Evolutionary conservation across 2,113 vertebrate species (phyloP).

Genomic region (Todiramphus chloris): DNA sequence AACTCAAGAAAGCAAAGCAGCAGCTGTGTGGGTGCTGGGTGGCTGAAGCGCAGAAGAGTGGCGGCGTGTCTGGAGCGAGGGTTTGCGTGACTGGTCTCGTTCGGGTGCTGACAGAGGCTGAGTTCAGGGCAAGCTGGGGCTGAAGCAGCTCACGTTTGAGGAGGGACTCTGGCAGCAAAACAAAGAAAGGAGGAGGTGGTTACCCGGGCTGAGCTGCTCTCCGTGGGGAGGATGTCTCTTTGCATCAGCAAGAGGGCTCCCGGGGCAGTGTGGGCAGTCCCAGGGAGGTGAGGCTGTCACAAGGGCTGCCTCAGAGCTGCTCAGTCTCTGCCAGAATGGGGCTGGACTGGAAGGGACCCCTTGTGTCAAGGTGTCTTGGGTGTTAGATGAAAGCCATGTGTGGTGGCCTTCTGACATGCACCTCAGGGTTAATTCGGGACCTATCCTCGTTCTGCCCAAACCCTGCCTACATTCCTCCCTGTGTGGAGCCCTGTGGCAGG

Average conservation of each 20-base stretch:
- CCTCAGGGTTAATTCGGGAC: background rate
- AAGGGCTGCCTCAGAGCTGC: background rate
- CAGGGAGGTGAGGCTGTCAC: background rate
- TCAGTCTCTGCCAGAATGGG: background rate
- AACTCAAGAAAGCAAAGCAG: no score
- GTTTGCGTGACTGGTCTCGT: rapidly evolving
- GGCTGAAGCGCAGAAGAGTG: rapidly evolving
- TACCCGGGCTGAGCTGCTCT: background rate
- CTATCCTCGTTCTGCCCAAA: background rate
- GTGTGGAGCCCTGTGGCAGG: background rate
- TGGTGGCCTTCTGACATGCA: background rate
- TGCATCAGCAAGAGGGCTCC: background rate
- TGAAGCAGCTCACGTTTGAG: background rate
- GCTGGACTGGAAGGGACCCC: background rate
- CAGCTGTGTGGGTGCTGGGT: rapidly evolving
- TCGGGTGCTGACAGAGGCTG: background rate
- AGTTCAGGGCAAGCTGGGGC: background rate
- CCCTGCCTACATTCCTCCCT: background rate
- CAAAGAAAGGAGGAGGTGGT: background rate
- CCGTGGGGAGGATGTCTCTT: background rate
- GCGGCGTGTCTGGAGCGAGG: rapidly evolving
- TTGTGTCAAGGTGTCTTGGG: background rate
- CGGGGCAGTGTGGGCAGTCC: rapidly evolving
- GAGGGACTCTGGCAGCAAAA: background rate
- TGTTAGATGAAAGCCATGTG: rapidly evolving